Evolutionary conservation across 2,888 invertebrate genomes (phyloP), one percentile per base, ranked within the genome.

Genomic region (Drosophila aldrichi): DNA sequence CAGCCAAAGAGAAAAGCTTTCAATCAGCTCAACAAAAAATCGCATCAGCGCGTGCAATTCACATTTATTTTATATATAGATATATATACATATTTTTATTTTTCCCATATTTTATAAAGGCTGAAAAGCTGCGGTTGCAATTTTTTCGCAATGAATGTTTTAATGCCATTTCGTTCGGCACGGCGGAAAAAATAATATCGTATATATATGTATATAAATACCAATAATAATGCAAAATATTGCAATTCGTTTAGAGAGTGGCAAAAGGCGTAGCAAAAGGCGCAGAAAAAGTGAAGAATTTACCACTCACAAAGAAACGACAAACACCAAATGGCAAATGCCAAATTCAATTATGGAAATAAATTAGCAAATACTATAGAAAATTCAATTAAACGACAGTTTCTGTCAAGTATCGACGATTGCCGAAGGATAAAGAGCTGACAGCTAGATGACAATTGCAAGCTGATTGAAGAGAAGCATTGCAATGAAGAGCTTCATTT

Each of bases 141-240:
- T 41, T 60, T 59, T 74, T 61, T 44, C 25, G 41, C 34, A 52
- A 58, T 40, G 20, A 38, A 51, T 71, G 36, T 55, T 70, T 71
- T 58, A 48, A 54, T 58, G 10, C 2, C n/a, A 34, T 41, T 57
- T 25, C 10, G 40, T 64, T 29, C 20, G n/a, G 20, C 18, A 9
- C 0, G 3, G 22, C 56, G 36, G 41, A 34, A 34, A 49, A 48
- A 29, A 48, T 10, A 25, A 25, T 9, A 67, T n/a, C n/a, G n/a
- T 59, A 10, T 48, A 0, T 29, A 49, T 25, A 4, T 29, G 29
- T 12, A 48, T 48, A 32, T 32, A 48, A 29, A 48, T 43, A 32
- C 25, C 29, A 49, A 66, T 55, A 41, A 41, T 29, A 40, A 44
- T 40, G 2, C 54, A 54, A 38, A 46, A 56, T 43, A 56, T 56